Conservation (phyloP, 2,113 vertebrate genomes). For the Atractosteus spatula region DNA sequence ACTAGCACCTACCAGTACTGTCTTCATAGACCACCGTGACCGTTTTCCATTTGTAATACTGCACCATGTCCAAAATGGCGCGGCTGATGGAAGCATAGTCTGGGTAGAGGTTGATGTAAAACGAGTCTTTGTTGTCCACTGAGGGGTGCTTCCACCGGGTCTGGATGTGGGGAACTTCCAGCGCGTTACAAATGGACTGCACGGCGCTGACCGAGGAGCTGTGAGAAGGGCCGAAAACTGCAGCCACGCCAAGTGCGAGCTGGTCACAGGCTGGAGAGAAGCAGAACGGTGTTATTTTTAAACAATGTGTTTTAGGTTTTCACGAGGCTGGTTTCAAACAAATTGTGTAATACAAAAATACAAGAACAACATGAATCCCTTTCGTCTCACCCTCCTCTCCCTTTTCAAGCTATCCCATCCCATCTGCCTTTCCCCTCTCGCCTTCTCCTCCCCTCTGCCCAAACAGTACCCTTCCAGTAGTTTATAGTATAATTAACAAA, state of each 20-base stretch:
- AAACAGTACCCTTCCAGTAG: too few species aligned
- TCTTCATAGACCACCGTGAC: conserved; percentile 96
- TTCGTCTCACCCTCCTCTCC: too few species aligned
- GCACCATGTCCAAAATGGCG: conserved; percentile 88
- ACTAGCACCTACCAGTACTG: conserved; percentile 77
- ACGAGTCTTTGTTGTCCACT: conserved; percentile 88
- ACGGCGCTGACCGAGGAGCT: conserved; percentile 93
- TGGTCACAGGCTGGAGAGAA: conserved; percentile 84
- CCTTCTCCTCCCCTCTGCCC: too few species aligned
- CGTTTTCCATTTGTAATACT: conserved; percentile 91
- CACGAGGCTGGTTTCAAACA: too few species aligned
- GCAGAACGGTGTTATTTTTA: too few species aligned
- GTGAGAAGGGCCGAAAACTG: conserved; percentile 91
- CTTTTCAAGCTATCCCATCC: too few species aligned
- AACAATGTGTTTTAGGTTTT: too few species aligned
- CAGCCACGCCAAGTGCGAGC: conserved; percentile 89
- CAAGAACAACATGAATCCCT: too few species aligned
- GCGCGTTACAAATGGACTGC: conserved; percentile 95
- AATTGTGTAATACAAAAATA: too few species aligned
- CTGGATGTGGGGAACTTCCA: conserved; percentile 97
- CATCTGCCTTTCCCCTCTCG: too few species aligned
- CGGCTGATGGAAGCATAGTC: conserved; percentile 91
- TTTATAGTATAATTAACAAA: too few species aligned
- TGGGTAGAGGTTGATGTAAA: conserved; percentile 94
- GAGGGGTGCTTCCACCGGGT: conserved; percentile 94